Evolutionary conservation across 2,888 invertebrate genomes (phyloP), one percentile per base, ranked within the genome.

Genomic region (Cerastoderma edule): DNA sequence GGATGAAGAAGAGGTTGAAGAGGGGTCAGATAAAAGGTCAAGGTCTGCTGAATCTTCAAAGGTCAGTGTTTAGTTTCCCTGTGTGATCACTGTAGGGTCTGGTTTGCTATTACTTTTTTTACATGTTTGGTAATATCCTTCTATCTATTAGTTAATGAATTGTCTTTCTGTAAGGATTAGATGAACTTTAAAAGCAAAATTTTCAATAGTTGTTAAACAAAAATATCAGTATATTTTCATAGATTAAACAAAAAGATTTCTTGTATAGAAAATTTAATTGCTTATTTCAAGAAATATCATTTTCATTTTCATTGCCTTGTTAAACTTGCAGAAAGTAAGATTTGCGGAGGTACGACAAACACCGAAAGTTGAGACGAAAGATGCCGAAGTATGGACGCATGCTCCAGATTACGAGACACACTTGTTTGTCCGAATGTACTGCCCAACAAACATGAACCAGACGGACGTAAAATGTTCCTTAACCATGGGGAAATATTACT

Each of bases 321-420:
- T n/a, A n/a, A 3, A 6, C 33, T 63, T 75, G 24, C 84, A 90
- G 89, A 88, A 86, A 86, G 88, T 90, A 30, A 72, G 87, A 50
- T 89, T 89, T 86, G 87, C 88, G 33, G 79, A 81, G 28, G 72
- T 69, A 13, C 67, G 79, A 19, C 39, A 76, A 0, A 33, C 60
- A 2, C 66, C 78, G 33, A 86, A 86, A 64, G 87, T 88, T 19
- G 86, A 85, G 46, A 89, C 83, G 66, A 79, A 74, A 66, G 91
- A 91, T 54, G 81, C 68, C 6, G 81, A 79, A 27, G 78, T 83
- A 0, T 89, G 87, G 86, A 91, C 91, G 2, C 80, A 86, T 19
- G 89, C 89, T 44, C 90, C 91, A 4, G 88, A 90, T n/a, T 91
- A 89, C 80, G 90, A 91, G 39, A 71, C 86, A 24, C 88, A 82